Base-by-base conservation (phyloP, 2,888 invertebrate genomes). In the Hoplodrina ambigua region DNA sequence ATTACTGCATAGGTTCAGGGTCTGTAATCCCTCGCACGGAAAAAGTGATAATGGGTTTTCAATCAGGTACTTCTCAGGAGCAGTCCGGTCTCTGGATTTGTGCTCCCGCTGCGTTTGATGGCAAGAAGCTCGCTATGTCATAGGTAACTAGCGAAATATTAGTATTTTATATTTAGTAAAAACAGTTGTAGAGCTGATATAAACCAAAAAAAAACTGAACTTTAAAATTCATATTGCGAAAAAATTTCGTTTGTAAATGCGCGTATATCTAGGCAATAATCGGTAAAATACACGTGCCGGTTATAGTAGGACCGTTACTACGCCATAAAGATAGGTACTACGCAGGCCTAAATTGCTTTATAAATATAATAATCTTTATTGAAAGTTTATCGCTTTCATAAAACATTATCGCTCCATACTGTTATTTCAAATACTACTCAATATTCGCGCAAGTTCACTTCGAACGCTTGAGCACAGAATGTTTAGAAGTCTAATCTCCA, bases 401-500 rank as follows among this genome's bases (percentile, higher is more conserved):
- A 57, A 77, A 77, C 50, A 37, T 57, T 41, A 66, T 11, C 20
- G 49, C 44, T 50, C 41, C n/a, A 52, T 30, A 41, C 58, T 49
- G 49, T 49, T 53, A 53, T 56, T 74, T 49, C 69, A 82, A 79
- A 72, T 61, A 60, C 55, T 57, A 46, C 56, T 69, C 30, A 30
- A 75, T 70, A 83, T 78, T 78, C 58, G 62, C 46, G 72, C 63
- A 68, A 70, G 33, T 71, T 60, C 54, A 62, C 66, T 60, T 69
- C 30, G n/a, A 30, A 41, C 44, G 61, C 41, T 41, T 57, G n/a
- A 70, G 49, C 66, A 63, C 55, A n/a, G 63, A 73, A 75, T 62
- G 70, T 72, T 78, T 71, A 72, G 62, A 71, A 57, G 60, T 69
- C 81, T 85, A 83, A 86, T 86, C 75, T 82, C 82, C 84, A 85